Evolutionary conservation across 2,113 vertebrate species (phyloP), one percentile per base, ranked within the genome.

Genomic region (Oriolus oriolus): DNA sequence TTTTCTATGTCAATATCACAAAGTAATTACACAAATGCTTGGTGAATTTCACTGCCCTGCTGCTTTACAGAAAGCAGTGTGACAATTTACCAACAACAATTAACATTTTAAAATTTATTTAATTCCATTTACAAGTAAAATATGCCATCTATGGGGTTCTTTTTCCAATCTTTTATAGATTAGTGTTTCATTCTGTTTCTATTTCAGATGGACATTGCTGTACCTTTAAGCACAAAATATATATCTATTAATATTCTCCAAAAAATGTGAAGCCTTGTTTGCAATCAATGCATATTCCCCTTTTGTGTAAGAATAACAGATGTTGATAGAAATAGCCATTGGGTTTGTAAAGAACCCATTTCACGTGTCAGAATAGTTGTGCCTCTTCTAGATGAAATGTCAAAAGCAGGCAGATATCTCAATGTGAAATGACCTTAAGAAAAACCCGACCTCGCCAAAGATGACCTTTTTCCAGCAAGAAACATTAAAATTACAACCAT

Each of bases 401-500:
- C 97, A 98, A 75, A 97, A 96, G 94, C 91, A 97, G 97, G 95
- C 97, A 97, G 96, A 97, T 96, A 95, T 97, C 96, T 97, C 97
- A 90, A 66, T 96, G 97, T 97, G 97, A 98, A 98, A 96, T 96
- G 97, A 98, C 98, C 97, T 98, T 97, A 97, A 97, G 97, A 97
- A 97, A 97, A 96, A 97, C 94, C 97, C 88, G 59, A 96, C 96
- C 97, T 98, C 90, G 14, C 96, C 97, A 94, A 97, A 97, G 94
- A 96, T 98, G 97, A 97, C 97, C 97, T 98, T 98, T 97, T 95
- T 96, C 96, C 95, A 96, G 89, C 93, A 97, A 97, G 91, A 97
- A 98, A 95, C 97, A 97, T 97, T 97, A 96, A 97, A 97, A 97
- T 97, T 94, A 96, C 97, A 98, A 95, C 96, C 94, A 93, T 96